These are phyloP conservation scores for Paratrypauchen microcephalus DNA, from an alignment of 2,797 vertebrate genomes.

Conservation along the genomic window DNA sequence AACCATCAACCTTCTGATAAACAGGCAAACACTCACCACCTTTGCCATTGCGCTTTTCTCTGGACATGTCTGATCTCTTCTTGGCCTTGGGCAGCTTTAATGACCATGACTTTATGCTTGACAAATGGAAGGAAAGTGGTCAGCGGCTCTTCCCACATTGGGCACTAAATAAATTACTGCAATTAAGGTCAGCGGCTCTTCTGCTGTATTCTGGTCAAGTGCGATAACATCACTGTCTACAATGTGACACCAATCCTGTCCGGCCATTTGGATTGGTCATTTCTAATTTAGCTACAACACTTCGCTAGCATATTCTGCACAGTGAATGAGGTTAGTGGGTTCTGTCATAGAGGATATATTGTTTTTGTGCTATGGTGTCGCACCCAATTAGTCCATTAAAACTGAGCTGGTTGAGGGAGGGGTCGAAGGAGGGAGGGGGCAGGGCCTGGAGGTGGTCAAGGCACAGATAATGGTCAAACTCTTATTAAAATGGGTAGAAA, in stretches of 20 bases:
- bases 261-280: conserved; percentile 36
- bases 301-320: conserved; percentile 51
- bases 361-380: conserved; percentile 36
- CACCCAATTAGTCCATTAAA: conserved; percentile 65
- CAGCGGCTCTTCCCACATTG: conserved; percentile 44
- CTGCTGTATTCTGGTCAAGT: conserved; percentile 61
- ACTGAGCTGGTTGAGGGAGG: conserved; percentile 33
- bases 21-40: too few species aligned
- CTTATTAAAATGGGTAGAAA: conserved; percentile 23
- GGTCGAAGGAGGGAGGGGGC: background rate
- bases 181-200: conserved; percentile 75
- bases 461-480: conserved; percentile 12
- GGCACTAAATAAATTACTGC: conserved; percentile 67
- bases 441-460: conserved; percentile 40
- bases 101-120: conserved; percentile 31
- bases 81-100: conserved; percentile 20
- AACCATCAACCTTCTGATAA: too few species aligned
- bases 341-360: conserved; percentile 46
- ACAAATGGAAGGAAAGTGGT: conserved; percentile 41
- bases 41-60: conserved; percentile 14
- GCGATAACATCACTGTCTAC: conserved; percentile 63
- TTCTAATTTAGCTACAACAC: conserved; percentile 47
- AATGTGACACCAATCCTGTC: conserved; percentile 50
- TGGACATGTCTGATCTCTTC: background rate
- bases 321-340: conserved; percentile 22